These are phyloP conservation scores for Rhinichthys klamathensis DNA, from an alignment of 2,113 vertebrate genomes.

Conservation along the genomic window DNA sequence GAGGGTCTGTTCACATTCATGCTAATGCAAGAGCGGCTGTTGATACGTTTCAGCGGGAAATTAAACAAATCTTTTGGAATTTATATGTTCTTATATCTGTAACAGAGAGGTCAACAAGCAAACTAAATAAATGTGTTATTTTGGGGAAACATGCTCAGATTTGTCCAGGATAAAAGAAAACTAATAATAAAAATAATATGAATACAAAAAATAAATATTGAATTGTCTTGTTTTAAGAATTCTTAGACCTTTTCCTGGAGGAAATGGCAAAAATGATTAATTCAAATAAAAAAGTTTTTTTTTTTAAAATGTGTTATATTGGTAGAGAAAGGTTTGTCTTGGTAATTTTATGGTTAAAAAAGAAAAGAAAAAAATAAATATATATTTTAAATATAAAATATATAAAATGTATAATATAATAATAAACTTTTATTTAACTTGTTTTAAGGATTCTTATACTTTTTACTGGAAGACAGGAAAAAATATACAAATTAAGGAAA, in stretches of 20 bases:
- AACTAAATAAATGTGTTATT: slow-evolving; percentile 2
- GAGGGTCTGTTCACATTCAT: slow-evolving; percentile 39
- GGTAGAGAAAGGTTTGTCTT: too few relatives aligned
- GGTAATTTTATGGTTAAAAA: background rate
- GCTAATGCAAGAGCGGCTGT: slow-evolving; percentile 32
- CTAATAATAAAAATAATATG: background rate
- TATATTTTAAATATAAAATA: too few relatives aligned
- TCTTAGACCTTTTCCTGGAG: background rate
- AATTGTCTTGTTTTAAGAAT: background rate
- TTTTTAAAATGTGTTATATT: too few relatives aligned
- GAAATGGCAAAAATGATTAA: background rate
- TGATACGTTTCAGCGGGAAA: slow-evolving; percentile 1
- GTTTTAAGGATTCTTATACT: too few relatives aligned
- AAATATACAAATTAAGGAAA: background rate
- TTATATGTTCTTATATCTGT: slow-evolving; percentile 2
- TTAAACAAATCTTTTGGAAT: background rate
- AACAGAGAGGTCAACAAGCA: background rate
- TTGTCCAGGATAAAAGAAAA: background rate
- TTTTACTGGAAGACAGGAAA: background rate
- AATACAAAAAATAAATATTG: background rate
- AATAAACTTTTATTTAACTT: background rate
- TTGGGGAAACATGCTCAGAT: background rate
- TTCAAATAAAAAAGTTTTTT: too few relatives aligned
- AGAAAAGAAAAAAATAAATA: too few relatives aligned
- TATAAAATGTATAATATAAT: too few relatives aligned